A percentile compares a stretch with the other conserved stretches of the same genome.
These are phyloP conservation scores for Hirtodrosophila trivittata DNA, from an alignment of 2,888 invertebrate species.

Conservation along the genomic window DNA sequence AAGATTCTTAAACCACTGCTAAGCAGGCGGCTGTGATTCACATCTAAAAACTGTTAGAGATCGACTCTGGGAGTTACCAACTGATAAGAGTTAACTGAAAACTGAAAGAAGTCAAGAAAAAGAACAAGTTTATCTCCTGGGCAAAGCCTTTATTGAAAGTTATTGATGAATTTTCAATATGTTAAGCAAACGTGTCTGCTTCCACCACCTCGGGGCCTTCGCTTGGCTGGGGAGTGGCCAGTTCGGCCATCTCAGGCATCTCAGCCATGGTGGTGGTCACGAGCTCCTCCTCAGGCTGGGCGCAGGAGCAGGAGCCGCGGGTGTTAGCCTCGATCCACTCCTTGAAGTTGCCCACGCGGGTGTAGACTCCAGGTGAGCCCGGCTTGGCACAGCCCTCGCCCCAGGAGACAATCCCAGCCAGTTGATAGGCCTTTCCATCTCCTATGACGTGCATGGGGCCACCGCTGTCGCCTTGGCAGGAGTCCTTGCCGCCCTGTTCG, in stretches of 20 bases:
- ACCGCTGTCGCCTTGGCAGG: constrained; percentile 83
- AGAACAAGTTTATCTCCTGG: too few species aligned
- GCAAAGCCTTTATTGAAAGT: constrained; percentile 38
- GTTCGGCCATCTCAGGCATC: too few species aligned
- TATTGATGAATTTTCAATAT: neutral
- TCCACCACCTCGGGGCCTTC: constrained; percentile 36
- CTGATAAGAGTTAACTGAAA: too few species aligned
- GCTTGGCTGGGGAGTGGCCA: too few species aligned
- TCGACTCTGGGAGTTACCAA: too few species aligned
- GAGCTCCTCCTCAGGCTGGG: constrained; percentile 36
- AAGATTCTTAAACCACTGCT: too few species aligned
- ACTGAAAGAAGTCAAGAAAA: too few species aligned
- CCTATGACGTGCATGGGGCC: constrained; percentile 80
- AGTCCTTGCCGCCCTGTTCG: constrained; percentile 81
- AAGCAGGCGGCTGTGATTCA: too few species aligned
- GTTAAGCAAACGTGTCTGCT: constrained; percentile 27
- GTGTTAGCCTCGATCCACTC: constrained; percentile 88
- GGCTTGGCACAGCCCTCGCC: constrained; percentile 84
- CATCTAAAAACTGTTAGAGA: too few species aligned
- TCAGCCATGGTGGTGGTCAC: constrained; percentile 22
- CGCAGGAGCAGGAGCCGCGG: constrained; percentile 88
- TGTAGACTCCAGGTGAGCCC: constrained; percentile 91
- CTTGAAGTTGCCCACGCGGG: constrained; percentile 90
- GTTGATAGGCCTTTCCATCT: constrained; percentile 54
- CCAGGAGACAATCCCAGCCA: constrained; percentile 89